Base-by-base conservation (phyloP, 2,888 invertebrate species). In the Drosophila kuntzei region DNA sequence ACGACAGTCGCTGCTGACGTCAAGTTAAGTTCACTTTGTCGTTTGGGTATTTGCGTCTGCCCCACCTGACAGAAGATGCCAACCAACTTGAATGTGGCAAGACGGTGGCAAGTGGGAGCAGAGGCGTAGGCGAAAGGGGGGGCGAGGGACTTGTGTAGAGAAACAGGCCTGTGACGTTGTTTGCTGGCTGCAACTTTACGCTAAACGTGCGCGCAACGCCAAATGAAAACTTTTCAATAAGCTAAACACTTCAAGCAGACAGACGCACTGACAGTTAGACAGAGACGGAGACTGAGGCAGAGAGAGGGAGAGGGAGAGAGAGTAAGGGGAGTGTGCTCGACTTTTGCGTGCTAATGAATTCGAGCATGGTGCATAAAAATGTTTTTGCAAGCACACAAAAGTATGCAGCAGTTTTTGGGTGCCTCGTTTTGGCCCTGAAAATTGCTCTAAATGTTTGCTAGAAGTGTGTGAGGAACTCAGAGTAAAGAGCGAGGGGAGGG, bases 181-280 rank as follows among this genome's bases (percentile, higher is more conserved):
- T n/a, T 14, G 46, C 22, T 20, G 54, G 41, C 50, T 53, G 65
- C 59, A 80, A 82, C 66, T 88, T 86, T 62, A 58, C 65, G 74
- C 69, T 72, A 86, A 76, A 85, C 80, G 80, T 79, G 80, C 53
- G 62, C 67, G 50, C 76, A 46, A 63, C 71, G 65, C 70, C 82
- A 75, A 87, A 78, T 86, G 84, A 71, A 83, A 84, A 84, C 75
- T 84, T 84, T 84, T 89, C 83, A 84, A 84, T 84, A 84, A 84
- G 83, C 83, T 87, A 89, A 89, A 89, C 83, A 84, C 83, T 84
- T 87, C 54, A 68, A 76, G 77, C 63, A 61, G 70, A 80, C 60
- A 58, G 71, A 66, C 64, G 55, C 61, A 71, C 67, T 66, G 79
- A 71, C 79, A 75, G 70, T 63, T 63, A 60, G 51, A 63, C 55